Conservation (phyloP, 2,797 vertebrate species). For the Hemibagrus guttatus region DNA sequence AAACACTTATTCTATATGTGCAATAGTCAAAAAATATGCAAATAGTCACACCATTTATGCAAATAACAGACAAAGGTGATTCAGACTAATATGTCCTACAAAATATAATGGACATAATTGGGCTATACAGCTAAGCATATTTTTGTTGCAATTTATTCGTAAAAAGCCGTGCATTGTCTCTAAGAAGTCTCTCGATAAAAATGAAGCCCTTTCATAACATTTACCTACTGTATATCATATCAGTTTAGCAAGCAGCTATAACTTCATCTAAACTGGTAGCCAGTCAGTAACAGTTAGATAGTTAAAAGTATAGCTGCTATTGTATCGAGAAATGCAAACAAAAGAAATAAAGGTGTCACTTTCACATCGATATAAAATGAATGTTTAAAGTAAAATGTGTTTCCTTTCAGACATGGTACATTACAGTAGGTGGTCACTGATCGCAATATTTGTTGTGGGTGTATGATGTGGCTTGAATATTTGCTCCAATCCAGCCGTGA, state of each 20-base stretch:
- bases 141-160: background rate
- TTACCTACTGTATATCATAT: background rate
- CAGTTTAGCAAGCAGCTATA: background rate
- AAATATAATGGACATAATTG: background rate
- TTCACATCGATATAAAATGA: background rate
- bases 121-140: background rate
- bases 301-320: background rate
- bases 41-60: background rate
- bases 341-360: background rate
- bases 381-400: background rate
- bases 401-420: background rate
- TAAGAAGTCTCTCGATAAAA: background rate
- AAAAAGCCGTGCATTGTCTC: background rate
- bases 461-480: background rate
- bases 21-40: too few species aligned
- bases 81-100: too few species aligned
- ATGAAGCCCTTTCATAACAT: background rate
- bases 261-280: background rate
- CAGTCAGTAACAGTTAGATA: background rate
- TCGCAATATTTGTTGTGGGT: background rate
- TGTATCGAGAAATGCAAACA: background rate
- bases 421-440: background rate
- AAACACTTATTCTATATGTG: background rate
- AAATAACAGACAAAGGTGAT: background rate
- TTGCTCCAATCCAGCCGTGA: background rate